Percentiles rank a stretch among this genome's conserved stretches.
These are phyloP conservation scores for Orchesellides sinensis DNA, from an alignment of 2,888 invertebrate species.

Conservation along the genomic window DNA sequence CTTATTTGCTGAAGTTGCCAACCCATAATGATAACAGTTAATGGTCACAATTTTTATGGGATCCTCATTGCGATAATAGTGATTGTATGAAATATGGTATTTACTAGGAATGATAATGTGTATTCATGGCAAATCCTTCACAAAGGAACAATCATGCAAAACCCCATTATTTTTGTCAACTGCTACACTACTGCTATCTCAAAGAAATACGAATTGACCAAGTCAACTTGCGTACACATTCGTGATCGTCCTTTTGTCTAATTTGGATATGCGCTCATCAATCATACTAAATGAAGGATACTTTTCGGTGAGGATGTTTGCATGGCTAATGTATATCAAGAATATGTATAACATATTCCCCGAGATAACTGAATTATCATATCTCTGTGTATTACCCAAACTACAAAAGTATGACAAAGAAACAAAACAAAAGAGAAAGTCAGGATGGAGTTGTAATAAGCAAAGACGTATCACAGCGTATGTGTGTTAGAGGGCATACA, in stretches of 20 bases:
- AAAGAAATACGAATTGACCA: not conserved
- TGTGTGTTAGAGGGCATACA: no score
- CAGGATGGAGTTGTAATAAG: not conserved
- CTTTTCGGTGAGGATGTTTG: not conserved
- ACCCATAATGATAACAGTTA: not conserved
- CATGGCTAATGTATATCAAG: not conserved
- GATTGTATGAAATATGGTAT: not conserved
- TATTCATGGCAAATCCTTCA: slow-evolving; percentile 1
- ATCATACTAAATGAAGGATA: slow-evolving; percentile 41
- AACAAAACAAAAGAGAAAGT: slow-evolving; percentile 26
- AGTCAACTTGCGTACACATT: not conserved
- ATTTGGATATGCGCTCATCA: slow-evolving; percentile 25
- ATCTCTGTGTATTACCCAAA: slow-evolving; percentile 14
- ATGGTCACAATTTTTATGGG: not conserved
- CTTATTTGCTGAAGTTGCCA: not conserved
- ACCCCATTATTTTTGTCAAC: slow-evolving; percentile 33
- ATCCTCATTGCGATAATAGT: not conserved
- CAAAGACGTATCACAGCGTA: not conserved
- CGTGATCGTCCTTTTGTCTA: slow-evolving; percentile 2
- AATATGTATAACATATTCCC: not conserved
- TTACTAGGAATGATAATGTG: no score
- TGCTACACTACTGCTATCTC: no score
- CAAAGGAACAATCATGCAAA: slow-evolving; percentile 15
- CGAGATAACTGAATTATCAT: slow-evolving; percentile 40
- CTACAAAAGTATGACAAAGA: slow-evolving; percentile 9